Evolutionary conservation across 2,888 invertebrate species (phyloP).

Genomic region (Hoplodrina blanda): DNA sequence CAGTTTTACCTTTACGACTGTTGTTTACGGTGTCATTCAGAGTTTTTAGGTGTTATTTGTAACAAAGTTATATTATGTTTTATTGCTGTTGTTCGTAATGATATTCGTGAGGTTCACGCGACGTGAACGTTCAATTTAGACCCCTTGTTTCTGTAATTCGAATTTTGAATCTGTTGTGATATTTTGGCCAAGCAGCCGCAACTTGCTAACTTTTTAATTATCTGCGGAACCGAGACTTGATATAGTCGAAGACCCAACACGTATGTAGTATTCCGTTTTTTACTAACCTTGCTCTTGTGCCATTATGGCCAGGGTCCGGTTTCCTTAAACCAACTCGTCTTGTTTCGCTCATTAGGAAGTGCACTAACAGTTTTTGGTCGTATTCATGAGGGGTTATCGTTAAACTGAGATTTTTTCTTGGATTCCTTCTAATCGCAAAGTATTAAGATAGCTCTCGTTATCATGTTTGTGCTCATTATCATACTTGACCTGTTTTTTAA

Average conservation of each 20-base stretch:
- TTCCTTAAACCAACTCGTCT: constrained; percentile 34
- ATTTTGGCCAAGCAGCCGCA: neutral
- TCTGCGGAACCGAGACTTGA: no score
- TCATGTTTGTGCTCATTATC: constrained; percentile 7
- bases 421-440: neutral
- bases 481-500: neutral
- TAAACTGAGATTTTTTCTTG: neutral
- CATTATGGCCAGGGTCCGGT: constrained; percentile 24
- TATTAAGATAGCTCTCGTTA: neutral
- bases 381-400: neutral
- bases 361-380: constrained; percentile 7
- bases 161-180: neutral
- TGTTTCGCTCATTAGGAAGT: constrained; percentile 35
- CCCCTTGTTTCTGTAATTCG: constrained; percentile 9
- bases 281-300: constrained; percentile 5
- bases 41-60: constrained; percentile 53
- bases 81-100: constrained; percentile 55
- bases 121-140: constrained; percentile 17
- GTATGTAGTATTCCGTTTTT: constrained; percentile 7
- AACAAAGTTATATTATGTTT: constrained; percentile 41
- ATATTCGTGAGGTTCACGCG: constrained; percentile 51
- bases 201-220: no score
- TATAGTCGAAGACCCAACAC: neutral
- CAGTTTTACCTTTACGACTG: constrained; percentile 53
- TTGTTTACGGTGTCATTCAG: constrained; percentile 45